Percentiles rank a stretch among this genome's conserved stretches.
phyloP scores from a whole-genome alignment of 2,113 vertebrate genomes.

The Ranitomeya variabilis region DNA sequence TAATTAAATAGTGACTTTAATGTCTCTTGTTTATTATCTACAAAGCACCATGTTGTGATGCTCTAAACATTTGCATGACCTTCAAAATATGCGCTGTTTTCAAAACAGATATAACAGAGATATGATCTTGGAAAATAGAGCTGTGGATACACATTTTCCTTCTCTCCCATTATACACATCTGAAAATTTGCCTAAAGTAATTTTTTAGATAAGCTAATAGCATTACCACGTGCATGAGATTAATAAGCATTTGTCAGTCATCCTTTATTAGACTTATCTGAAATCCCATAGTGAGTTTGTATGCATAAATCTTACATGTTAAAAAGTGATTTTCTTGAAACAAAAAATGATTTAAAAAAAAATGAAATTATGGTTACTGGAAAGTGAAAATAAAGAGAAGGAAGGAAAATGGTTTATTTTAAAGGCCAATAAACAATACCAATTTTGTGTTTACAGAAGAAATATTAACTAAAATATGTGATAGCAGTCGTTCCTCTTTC shows the following conservation, averaged over 20 bases:
- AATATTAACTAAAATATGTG: neutral
- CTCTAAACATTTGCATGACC: conserved; percentile 1
- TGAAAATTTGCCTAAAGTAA: neutral
- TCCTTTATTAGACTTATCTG: neutral
- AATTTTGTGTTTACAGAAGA: neutral
- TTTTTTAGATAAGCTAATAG: conserved; percentile 2
- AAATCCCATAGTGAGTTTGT: neutral
- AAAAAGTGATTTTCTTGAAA: neutral
- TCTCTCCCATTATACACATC: neutral
- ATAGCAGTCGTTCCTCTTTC: neutral
- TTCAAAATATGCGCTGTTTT: neutral
- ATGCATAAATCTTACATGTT: neutral
- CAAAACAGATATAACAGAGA: conserved; percentile 7
- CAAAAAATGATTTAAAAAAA: neutral
- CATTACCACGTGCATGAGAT: neutral
- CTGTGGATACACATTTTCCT: neutral
- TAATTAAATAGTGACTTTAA: neutral
- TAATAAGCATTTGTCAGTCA: conserved; percentile 24
- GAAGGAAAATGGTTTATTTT: neutral
- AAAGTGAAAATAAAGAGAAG: no score
- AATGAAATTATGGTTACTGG: neutral
- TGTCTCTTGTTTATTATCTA: conserved; percentile 13
- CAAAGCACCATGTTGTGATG: conserved; percentile 5
- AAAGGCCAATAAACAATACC: neutral
- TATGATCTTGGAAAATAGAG: neutral